Evolutionary conservation across 1,140 invertebrate species (phyloP).

Genomic region (Eufriesea mexicana): DNA sequence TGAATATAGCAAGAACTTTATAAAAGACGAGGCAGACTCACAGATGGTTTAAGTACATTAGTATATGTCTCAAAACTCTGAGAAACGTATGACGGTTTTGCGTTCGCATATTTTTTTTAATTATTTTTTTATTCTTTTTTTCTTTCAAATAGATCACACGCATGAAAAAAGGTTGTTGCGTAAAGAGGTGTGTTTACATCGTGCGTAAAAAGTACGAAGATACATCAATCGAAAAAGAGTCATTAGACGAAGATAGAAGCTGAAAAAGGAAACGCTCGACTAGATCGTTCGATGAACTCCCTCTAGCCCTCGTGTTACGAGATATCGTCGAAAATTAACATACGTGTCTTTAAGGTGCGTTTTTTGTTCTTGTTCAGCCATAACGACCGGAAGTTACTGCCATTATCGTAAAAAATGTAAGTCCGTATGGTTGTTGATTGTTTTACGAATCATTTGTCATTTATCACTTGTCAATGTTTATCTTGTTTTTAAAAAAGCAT

Average conservation of each 20-base stretch:
- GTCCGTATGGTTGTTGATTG: not conserved
- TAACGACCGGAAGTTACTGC: not conserved
- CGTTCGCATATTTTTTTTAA: constrained; percentile 61
- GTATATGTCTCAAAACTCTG: constrained; percentile 71
- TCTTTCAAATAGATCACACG: constrained; percentile 56
- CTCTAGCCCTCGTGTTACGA: constrained; percentile 9
- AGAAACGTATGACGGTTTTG: constrained; percentile 59
- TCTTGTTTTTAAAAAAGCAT: not conserved
- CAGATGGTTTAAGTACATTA: constrained; percentile 78
- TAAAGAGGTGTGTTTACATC: constrained; percentile 62
- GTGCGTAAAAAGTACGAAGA: constrained; percentile 66
- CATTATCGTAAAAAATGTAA: constrained; percentile 12
- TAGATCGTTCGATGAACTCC: constrained; percentile 16
- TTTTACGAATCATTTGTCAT: not conserved
- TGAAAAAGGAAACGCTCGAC: constrained; percentile 38
- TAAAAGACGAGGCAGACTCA: constrained; percentile 81
- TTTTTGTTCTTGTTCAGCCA: not conserved
- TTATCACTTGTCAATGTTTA: not conserved
- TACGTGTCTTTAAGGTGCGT: too few species aligned
- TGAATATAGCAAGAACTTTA: constrained; percentile 81
- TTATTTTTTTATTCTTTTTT: constrained; percentile 33
- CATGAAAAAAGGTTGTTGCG: constrained; percentile 61
- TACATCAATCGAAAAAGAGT: constrained; percentile 67
- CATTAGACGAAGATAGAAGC: constrained; percentile 55
- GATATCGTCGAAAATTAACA: constrained; percentile 12